Percentiles rank a stretch among this genome's conserved stretches.
Evolutionary conservation across 2,113 vertebrate genomes (phyloP).

Genomic region (Progne subis): DNA sequence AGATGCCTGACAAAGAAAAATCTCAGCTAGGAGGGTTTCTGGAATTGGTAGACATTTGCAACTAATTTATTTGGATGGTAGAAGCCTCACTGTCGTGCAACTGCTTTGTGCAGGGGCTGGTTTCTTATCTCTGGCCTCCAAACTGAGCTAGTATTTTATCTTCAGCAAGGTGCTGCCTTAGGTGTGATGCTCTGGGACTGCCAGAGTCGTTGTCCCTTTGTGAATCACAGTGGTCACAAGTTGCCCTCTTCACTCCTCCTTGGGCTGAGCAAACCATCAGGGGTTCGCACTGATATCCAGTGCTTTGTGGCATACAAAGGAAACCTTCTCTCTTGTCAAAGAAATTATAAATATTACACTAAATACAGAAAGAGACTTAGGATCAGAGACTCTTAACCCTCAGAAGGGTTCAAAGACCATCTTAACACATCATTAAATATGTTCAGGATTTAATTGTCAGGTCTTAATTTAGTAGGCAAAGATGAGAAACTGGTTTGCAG

Average conservation of each 20-base stretch:
- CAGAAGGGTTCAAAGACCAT: not conserved
- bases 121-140: not conserved
- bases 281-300: not conserved
- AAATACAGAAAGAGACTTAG: not conserved
- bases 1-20: not conserved
- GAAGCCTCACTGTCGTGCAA: not conserved
- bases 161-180: not conserved
- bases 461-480: not conserved
- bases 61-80: not conserved
- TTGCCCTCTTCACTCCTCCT: not conserved
- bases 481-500: not conserved
- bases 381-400: not conserved
- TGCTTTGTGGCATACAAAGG: accelerated
- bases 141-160: not conserved
- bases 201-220: accelerated
- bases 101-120: not conserved
- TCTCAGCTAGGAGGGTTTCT: not conserved
- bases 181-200: not conserved
- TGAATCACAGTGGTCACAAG: accelerated
- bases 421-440: not conserved
- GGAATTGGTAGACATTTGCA: not conserved
- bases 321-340: not conserved
- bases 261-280: not conserved
- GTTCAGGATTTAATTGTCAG: not conserved
- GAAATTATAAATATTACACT: not conserved